phyloP scores from a whole-genome alignment of 2,113 vertebrate species.

The Nycticryphes semicollaris region DNA sequence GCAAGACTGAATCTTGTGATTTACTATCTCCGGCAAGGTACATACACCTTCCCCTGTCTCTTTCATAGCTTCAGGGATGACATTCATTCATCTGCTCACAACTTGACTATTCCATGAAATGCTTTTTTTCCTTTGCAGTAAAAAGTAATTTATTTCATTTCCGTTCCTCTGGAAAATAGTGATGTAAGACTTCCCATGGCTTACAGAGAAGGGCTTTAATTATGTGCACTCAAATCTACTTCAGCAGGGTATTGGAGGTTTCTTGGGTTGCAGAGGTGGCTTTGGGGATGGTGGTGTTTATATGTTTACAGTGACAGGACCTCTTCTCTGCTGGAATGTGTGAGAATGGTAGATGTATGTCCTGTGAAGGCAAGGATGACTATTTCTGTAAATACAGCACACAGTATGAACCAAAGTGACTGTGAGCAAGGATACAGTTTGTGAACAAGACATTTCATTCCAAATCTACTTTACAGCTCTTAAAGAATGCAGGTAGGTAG shows the following conservation, averaged over 20 bases:
- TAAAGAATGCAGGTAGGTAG: not conserved
- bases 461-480: not conserved
- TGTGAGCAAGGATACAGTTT: not conserved
- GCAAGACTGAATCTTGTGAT: conserved; percentile 96
- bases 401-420: not conserved
- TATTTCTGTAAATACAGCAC: not conserved
- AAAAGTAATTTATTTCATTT: not conserved
- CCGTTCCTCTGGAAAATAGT: not conserved
- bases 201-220: not conserved
- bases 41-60: not conserved
- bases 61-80: not conserved
- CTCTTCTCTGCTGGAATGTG: not conserved
- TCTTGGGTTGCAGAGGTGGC: not conserved
- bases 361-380: not conserved
- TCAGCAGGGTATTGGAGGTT: not conserved
- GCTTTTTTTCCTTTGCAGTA: not conserved
- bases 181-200: not conserved
- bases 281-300: not conserved
- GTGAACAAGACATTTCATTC: not conserved
- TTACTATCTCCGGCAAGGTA: conserved; percentile 96
- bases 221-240: not conserved
- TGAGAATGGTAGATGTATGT: not conserved
- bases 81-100: not conserved
- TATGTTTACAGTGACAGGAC: not conserved
- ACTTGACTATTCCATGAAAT: not conserved